Evolutionary conservation across 2,113 vertebrate species (phyloP).

Genomic region (Ophiodon elongatus): DNA sequence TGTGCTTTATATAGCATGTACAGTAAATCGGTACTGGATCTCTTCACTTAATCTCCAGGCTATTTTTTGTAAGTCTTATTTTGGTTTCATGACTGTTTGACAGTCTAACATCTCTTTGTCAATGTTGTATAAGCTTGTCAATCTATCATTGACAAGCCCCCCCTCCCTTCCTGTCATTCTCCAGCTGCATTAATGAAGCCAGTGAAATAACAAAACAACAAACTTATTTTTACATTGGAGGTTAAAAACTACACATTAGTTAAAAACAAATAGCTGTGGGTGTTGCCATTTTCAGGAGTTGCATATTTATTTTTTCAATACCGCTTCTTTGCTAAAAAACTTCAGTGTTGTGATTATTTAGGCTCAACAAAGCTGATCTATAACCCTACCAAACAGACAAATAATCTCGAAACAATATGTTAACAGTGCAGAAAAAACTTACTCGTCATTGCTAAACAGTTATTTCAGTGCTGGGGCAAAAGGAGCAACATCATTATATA

Average conservation of each 20-base stretch:
- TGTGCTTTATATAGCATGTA: neutral
- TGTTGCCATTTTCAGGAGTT: neutral
- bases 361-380: neutral
- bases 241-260: neutral
- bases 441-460: conserved; percentile 2
- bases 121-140: neutral
- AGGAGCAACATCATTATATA: conserved; percentile 7
- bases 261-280: neutral
- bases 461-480: neutral
- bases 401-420: neutral
- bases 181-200: neutral
- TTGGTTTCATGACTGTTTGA: neutral
- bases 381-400: neutral
- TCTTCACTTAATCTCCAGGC: neutral
- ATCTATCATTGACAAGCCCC: neutral
- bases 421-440: neutral
- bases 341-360: neutral
- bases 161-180: neutral
- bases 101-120: neutral
- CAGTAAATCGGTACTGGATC: neutral
- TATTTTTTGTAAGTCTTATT: neutral
- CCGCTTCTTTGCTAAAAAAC: neutral
- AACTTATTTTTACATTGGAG: neutral
- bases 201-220: too few species aligned
- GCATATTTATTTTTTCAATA: neutral